Evolutionary conservation across 35 echinoderm and acorn worm species (phyloP), one percentile per base, ranked within the genome.

Genomic region (Lytechinus variegatus): DNA sequence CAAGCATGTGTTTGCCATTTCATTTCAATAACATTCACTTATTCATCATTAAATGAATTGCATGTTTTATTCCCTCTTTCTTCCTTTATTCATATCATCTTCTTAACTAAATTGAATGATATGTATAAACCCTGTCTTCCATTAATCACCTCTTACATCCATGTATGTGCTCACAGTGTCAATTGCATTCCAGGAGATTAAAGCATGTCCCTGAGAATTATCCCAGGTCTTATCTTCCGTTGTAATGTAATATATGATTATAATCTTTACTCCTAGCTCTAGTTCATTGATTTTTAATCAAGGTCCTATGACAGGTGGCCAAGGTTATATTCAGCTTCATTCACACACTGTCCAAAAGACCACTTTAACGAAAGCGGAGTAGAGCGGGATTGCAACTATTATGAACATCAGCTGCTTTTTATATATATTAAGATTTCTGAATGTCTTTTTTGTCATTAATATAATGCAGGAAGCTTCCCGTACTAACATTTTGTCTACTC

Each of bases 201-300:
- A 79, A n/a, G 19, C 19, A 24, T 79, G 66, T 24, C 66, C 66
- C 16, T 79, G 66, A 79, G 19, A 79, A 24, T 79, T 19, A 79
- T 79, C 66, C 66, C 66, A 79, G 66, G 66, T 24, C 66, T 27
- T 24, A 79, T n/a, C 21, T 79, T 5, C 66, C 16, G 2, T 24
- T 79, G 66, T 79, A 24, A 79, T 79, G 66, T 21, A 79, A 79
- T 79, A 79, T 24, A 79, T 79, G 16, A 79, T 79, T 79, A 79
- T 79, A 7, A 79, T 27, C 66, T 24, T 44, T 79, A 79, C 66
- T 24, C 16, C 19, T 24, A 79, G 66, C 66, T 79, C 66, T 79
- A 79, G 66, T 79, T 79, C 19, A n/a, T 79, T n/a, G 66, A 79
- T 79, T 79, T 79, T 79, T 79, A 79, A 79, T 79, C 66, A 79